Evolutionary conservation across 2,113 vertebrate genomes (phyloP), one percentile per base, ranked within the genome.

Genomic region (Uria lomvia): DNA sequence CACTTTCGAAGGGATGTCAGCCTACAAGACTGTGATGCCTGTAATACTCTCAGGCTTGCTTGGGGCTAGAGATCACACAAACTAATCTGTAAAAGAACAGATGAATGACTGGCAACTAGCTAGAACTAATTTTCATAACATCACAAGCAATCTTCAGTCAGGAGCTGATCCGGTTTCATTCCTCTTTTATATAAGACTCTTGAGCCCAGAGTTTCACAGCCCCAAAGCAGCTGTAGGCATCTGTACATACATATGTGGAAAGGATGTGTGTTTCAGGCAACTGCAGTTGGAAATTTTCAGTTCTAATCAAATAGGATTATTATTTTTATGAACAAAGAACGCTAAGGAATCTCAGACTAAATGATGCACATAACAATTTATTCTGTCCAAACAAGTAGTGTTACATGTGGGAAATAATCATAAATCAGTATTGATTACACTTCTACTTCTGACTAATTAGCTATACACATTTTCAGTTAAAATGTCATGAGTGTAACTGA

Each of bases 41-140:
- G 8, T 85, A 92, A 85, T 82, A 75, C 49, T 91, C 36, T 68
- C 40, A 87, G 81, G 56, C 84, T 94, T 85, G 53, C 87, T 53
- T 58, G 52, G 30, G 89, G 89, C 66, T 82, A 91, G 24, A 93
- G 70, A 95, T 97, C 94, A 93, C 45, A 96, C 47, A 76, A 96
- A 91, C 68, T 95, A 94, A 96, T 94, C 87, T 90, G 53, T 72
- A 65, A 58, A 85, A 86, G 81, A 95, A 73, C 70, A 93, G 90
- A 85, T 68, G 84, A 96, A 91, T 92, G 68, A 75, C 60, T 94
- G 90, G 94, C 84, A 94, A 93, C 70, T 60, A 82, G 49, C 56
- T 91, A 75, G 49, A 77, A 65, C 87, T 94, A 87, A 93, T 93
- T 96, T 91, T 92, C 34, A 38, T 79, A 89, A 74, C 50, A 82